Evolutionary conservation across 2,797 vertebrate genomes (phyloP), one percentile per base, ranked within the genome.

Genomic region (Acomys russatus): DNA sequence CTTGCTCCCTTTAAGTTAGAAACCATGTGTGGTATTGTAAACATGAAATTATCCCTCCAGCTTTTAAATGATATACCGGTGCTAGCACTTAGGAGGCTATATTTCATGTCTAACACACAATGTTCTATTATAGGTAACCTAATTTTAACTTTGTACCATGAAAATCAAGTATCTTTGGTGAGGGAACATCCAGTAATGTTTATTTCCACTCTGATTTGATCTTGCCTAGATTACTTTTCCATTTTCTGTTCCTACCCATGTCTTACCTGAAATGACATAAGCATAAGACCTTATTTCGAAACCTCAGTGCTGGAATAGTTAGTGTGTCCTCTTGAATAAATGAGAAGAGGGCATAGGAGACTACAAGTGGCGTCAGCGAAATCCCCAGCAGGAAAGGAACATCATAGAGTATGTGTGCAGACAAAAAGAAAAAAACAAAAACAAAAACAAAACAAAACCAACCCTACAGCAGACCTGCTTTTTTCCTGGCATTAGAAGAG

Each of bases 321-420:
- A 93, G 59, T 94, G 78, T 20, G 3, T 94, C 33, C 63, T 97
- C 63, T 88, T 89, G 63, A 94, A 92, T 94, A 96, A 92, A 89
- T 94, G 70, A 92, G 59, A 90, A 91, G 63, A 87, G 51, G 44
- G 61, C 63, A 49, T 56, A 56, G 35, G 70, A 93, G 56, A 88
- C 63, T 38, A 92, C 54, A 95, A 30, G 35, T 86, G 84, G 61
- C 1, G 0, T 90, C 63, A 79, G 15, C 63, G 35, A 94, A 73
- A 85, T 94, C 17, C n/a, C 77, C 79, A 38, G 23, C 73, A 92
- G 61, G 68, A 95, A 87, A 91, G 51, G 17, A 79, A 23, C 82
- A 73, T 84, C 74, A 76, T 70, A 83, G 70, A 63, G 64, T 85
- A 2, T 70, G 56, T 35, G 74, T 92, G 90, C 56, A 92, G 78